These are phyloP conservation scores for Eidolon helvum DNA, from an alignment of 2,113 vertebrate genomes.

Conservation along the genomic window DNA sequence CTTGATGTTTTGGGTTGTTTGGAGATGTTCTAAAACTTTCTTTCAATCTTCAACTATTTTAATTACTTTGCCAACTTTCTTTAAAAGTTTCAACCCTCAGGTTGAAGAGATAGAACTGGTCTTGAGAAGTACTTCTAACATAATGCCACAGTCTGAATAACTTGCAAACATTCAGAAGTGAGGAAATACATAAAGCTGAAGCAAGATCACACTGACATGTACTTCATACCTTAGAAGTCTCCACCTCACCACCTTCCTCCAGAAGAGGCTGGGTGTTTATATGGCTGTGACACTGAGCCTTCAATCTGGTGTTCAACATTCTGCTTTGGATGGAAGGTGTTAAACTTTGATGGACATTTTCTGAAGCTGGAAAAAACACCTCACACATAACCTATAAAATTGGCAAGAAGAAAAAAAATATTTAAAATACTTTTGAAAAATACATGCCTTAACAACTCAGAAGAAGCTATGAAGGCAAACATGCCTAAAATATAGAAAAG, in stretches of 20 bases:
- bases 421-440: neutral
- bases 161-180: neutral
- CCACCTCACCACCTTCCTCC: conserved; percentile 78
- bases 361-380: conserved; percentile 93
- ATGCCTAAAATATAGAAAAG: neutral
- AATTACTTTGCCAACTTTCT: neutral
- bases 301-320: conserved; percentile 83
- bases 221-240: conserved; percentile 86
- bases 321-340: conserved; percentile 85
- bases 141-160: neutral
- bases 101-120: neutral
- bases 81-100: neutral
- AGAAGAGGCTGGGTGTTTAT: conserved; percentile 77
- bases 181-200: neutral
- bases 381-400: conserved; percentile 90
- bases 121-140: neutral
- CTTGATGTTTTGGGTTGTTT: neutral
- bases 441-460: neutral
- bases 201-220: fast-evolving
- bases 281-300: conserved; percentile 85
- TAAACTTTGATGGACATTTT: conserved; percentile 85
- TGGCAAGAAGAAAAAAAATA: conserved; percentile 36
- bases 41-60: neutral
- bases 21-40: neutral
- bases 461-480: neutral